Percentiles rank a stretch among this genome's conserved stretches.
phyloP scores from a whole-genome alignment of 2,797 vertebrate species.

The Bryconaethiops microstoma region DNA sequence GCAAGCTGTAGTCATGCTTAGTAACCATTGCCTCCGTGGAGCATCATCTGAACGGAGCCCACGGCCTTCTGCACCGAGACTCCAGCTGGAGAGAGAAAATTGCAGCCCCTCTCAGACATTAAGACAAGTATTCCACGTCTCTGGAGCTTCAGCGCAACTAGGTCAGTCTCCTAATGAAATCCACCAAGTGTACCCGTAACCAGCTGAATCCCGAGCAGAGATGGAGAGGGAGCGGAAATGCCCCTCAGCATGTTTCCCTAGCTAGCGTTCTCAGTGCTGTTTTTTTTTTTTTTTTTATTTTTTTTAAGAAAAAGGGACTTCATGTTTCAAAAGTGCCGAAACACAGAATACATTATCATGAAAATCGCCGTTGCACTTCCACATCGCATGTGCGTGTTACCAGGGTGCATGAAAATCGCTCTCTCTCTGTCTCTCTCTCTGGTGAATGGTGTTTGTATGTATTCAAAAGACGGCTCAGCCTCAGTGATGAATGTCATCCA shows the following conservation, averaged over 20 bases:
- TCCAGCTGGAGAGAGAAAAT: slow-evolving; percentile 51
- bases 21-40: slow-evolving; percentile 42
- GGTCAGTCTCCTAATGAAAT: slow-evolving; percentile 86
- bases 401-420: not conserved
- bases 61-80: slow-evolving; percentile 44
- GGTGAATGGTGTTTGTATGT: not conserved
- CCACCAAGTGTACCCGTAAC: slow-evolving; percentile 81
- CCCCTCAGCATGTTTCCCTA: slow-evolving; percentile 47
- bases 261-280: slow-evolving; percentile 33
- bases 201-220: slow-evolving; percentile 53
- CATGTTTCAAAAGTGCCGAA: slow-evolving; percentile 37
- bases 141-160: slow-evolving; percentile 83
- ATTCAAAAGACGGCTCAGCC: not conserved
- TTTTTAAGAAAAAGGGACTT: slow-evolving; percentile 21
- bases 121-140: slow-evolving; percentile 73
- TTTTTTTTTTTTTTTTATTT: slow-evolving; percentile 23
- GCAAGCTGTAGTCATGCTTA: slow-evolving; percentile 48
- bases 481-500: slow-evolving; percentile 28
- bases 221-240: slow-evolving; percentile 62
- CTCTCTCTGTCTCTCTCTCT: not conserved
- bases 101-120: slow-evolving; percentile 55
- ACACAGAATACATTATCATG: slow-evolving; percentile 48
- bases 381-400: slow-evolving; percentile 18
- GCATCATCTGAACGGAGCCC: slow-evolving; percentile 30
- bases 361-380: slow-evolving; percentile 42